Conservation (phyloP, 2,797 vertebrate species). For the Sebastes iracundus region DNA sequence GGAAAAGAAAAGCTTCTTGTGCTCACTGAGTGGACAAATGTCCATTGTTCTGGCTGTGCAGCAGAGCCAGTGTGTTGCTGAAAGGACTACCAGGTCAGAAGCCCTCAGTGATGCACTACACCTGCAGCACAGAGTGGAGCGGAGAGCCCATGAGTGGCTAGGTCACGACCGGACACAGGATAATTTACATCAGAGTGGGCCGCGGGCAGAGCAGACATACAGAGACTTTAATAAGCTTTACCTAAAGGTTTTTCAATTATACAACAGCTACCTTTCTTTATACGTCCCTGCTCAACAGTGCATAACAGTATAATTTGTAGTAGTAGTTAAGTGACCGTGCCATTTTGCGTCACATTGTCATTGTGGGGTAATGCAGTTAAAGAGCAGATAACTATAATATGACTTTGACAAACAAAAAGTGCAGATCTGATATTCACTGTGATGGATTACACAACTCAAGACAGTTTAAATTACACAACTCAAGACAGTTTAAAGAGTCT, state of each 20-base stretch:
- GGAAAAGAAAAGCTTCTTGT: conserved; percentile 40
- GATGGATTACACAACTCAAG: not conserved
- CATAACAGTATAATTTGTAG: not conserved
- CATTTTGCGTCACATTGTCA: not conserved
- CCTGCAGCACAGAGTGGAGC: conserved; percentile 28
- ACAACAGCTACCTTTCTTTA: not conserved
- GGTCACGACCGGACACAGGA: conserved; percentile 25
- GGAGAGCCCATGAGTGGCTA: conserved; percentile 22
- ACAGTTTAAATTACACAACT: not conserved
- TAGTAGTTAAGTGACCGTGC: not conserved
- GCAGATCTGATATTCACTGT: not conserved
- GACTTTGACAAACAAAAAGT: not conserved
- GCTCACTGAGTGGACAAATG: conserved; percentile 50
- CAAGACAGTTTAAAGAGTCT: not conserved
- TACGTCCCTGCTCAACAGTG: not conserved
- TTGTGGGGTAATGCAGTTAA: not conserved
- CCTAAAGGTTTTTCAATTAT: not conserved
- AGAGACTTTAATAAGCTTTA: conserved; percentile 16
- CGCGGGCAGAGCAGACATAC: not conserved
- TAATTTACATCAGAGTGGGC: conserved; percentile 37
- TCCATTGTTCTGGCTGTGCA: conserved; percentile 57
- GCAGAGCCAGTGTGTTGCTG: conserved; percentile 33
- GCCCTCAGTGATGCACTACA: conserved; percentile 50
- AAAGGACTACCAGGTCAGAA: conserved; percentile 52
- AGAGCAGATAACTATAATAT: not conserved